Conservation (phyloP, 2,888 invertebrate genomes). For the Leptopilina drosophilae region DNA sequence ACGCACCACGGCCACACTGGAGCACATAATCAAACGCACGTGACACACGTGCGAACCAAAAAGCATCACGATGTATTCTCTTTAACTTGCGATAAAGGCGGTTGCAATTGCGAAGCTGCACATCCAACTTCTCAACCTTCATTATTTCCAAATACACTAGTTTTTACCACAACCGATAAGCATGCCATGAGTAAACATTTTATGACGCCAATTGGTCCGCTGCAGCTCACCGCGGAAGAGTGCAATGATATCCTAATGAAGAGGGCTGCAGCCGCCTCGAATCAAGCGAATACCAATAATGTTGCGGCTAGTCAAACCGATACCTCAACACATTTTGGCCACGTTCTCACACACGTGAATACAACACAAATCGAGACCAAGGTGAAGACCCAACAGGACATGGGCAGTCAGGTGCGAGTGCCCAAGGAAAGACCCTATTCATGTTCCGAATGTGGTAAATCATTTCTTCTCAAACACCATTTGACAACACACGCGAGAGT, state of each 20-base stretch:
- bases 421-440: constrained; percentile 88
- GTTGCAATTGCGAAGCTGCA: constrained; percentile 75
- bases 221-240: constrained; percentile 87
- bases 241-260: constrained; percentile 89
- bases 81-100: constrained; percentile 72
- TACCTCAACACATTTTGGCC: constrained; percentile 71
- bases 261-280: constrained; percentile 83
- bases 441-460: constrained; percentile 90
- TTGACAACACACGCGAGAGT: constrained; percentile 90
- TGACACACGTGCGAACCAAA: constrained; percentile 73
- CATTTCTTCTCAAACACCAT: constrained; percentile 90
- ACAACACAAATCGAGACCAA: constrained; percentile 79
- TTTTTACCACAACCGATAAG: constrained; percentile 75
- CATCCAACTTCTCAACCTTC: constrained; percentile 73
- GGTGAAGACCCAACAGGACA: constrained; percentile 81
- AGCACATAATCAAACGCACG: constrained; percentile 78
- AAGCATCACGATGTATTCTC: constrained; percentile 75
- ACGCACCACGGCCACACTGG: constrained; percentile 70
- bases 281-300: constrained; percentile 70
- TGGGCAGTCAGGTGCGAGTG: constrained; percentile 79
- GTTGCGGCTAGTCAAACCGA: constrained; percentile 72
- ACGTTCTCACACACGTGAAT: constrained; percentile 74
- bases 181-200: constrained; percentile 80
- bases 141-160: constrained; percentile 74
- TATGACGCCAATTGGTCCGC: constrained; percentile 85